Conservation (phyloP, 2,797 vertebrate genomes). For the Anguilla pacifica region DNA sequence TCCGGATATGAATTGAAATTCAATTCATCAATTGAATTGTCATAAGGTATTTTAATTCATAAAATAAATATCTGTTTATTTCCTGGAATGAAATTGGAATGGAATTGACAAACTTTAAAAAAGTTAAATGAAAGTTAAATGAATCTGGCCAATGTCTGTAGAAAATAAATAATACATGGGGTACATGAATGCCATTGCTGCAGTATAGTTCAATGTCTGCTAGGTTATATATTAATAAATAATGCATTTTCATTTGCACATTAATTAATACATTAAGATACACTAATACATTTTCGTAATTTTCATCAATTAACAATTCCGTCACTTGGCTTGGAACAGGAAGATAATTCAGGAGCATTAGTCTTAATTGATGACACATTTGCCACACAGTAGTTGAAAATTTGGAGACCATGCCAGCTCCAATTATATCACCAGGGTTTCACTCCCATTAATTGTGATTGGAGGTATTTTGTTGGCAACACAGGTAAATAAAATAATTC, state of each 20-base stretch:
- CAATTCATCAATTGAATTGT: too few relatives aligned
- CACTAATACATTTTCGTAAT: background rate
- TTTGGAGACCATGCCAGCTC: background rate
- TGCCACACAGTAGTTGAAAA: background rate
- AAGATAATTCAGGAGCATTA: conserved; percentile 14
- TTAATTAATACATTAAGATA: conserved; percentile 2
- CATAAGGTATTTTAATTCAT: too few relatives aligned
- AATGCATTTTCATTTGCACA: background rate
- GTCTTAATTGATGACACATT: conserved; percentile 9
- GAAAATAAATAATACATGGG: too few relatives aligned
- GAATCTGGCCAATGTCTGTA: too few relatives aligned
- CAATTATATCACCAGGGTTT: background rate
- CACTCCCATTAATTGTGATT: background rate
- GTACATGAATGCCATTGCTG: too few relatives aligned
- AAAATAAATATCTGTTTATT: too few relatives aligned
- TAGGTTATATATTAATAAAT: background rate
- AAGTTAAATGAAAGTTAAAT: too few relatives aligned
- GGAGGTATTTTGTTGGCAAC: background rate
- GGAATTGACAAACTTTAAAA: too few relatives aligned
- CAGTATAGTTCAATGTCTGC: too few relatives aligned
- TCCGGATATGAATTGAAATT: too few relatives aligned
- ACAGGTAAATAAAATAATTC: background rate
- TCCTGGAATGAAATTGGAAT: too few relatives aligned
- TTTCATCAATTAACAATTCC: background rate
- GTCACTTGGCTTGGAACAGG: conserved; percentile 1